phyloP scores from a whole-genome alignment of 2,888 invertebrate genomes.

The Hyles lineata region DNA sequence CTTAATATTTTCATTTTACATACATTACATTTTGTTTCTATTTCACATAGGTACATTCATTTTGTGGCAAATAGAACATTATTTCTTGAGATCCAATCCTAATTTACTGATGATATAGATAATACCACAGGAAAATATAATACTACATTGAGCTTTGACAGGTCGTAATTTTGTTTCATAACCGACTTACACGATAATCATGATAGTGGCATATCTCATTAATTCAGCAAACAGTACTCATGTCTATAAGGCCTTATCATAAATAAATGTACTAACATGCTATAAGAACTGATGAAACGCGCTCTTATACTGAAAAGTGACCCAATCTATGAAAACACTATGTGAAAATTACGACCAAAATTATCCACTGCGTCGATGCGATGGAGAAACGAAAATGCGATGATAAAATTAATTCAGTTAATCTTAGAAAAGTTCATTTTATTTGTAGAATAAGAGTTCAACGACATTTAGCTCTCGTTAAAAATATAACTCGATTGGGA shows the following conservation, averaged over 20 bases:
- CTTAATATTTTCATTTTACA: neutral
- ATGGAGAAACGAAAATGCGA: neutral
- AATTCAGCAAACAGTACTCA: no score
- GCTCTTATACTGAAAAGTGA: neutral
- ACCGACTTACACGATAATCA: no score
- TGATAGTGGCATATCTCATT: no score
- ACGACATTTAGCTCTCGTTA: slow-evolving; percentile 3
- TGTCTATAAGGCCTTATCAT: neutral
- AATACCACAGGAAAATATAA: no score
- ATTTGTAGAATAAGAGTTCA: slow-evolving; percentile 16
- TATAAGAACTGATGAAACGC: neutral
- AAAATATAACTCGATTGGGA: slow-evolving; percentile 9
- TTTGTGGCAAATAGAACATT: no score
- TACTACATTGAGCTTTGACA: no score
- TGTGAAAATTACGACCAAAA: neutral
- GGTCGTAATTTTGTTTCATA: no score
- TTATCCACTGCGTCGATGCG: neutral
- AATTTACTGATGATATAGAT: neutral
- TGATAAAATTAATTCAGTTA: slow-evolving; percentile 5
- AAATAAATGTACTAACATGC: neutral
- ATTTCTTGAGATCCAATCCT: neutral
- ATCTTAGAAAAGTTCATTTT: slow-evolving; percentile 9
- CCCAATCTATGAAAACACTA: neutral
- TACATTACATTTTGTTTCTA: no score
- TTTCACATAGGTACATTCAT: no score